These are phyloP conservation scores for Drosophila santomea DNA, from an alignment of 1,140 invertebrate genomes.

Conservation along the genomic window DNA sequence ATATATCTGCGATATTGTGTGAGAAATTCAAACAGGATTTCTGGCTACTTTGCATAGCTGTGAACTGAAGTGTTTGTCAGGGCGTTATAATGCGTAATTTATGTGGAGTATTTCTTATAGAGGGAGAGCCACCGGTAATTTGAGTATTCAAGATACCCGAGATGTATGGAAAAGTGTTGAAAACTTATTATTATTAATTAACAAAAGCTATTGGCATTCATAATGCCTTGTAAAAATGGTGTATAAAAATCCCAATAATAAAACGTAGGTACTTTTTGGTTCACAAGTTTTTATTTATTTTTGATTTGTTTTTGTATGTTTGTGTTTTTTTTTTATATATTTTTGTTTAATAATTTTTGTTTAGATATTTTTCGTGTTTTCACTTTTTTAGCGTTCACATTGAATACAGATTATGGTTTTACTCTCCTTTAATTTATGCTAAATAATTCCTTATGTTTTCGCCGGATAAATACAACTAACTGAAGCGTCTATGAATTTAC, in stretches of 20 bases:
- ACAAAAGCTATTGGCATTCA: not conserved
- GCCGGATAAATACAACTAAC: conserved; percentile 76
- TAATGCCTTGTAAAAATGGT: not conserved
- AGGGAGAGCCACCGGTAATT: conserved; percentile 16
- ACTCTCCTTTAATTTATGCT: conserved; percentile 48
- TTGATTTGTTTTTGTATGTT: conserved; percentile 51
- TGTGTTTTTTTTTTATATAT: conserved; percentile 32
- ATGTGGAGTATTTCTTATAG: conserved; percentile 36
- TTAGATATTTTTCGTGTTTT: conserved; percentile 51
- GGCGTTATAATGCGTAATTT: conserved; percentile 30
- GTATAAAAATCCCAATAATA: conserved; percentile 1
- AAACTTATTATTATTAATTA: not conserved
- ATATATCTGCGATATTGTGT: conserved; percentile 29
- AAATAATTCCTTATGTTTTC: conserved; percentile 43
- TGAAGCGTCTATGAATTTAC: conserved; percentile 82
- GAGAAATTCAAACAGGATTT: conserved; percentile 53
- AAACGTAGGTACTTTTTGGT: conserved; percentile 40
- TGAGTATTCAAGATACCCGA: conserved; percentile 15
- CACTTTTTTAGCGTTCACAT: conserved; percentile 56
- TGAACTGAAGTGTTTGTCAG: conserved; percentile 2
- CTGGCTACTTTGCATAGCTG: conserved; percentile 47
- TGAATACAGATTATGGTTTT: conserved; percentile 62
- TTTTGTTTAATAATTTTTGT: conserved; percentile 53
- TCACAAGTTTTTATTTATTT: conserved; percentile 75
- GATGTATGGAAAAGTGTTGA: conserved; percentile 12